Percentiles rank a stretch among this genome's conserved stretches.
These are phyloP conservation scores for Pedionomus torquatus DNA, from an alignment of 2,113 vertebrate species.

Conservation along the genomic window DNA sequence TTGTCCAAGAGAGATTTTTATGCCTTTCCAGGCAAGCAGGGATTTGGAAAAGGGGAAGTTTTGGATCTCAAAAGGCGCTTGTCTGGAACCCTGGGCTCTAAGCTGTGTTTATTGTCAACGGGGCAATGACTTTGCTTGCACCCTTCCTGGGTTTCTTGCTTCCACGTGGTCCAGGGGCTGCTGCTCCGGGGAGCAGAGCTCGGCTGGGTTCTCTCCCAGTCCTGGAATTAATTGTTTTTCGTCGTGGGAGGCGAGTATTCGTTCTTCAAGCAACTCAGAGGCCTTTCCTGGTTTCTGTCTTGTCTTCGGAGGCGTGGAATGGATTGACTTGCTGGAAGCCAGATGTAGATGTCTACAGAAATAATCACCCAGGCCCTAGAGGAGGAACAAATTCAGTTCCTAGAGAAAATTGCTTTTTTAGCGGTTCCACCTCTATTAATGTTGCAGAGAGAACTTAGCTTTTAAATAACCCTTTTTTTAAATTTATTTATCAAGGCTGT, in stretches of 20 bases:
- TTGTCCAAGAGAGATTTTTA: rapidly evolving
- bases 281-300: not conserved
- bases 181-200: not conserved
- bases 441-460: not conserved
- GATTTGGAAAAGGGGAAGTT: no score
- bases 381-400: not conserved
- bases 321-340: not conserved
- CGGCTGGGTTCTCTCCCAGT: not conserved
- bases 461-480: not conserved
- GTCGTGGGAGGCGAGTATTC: not conserved
- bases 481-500: no score
- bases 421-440: not conserved
- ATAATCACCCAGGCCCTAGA: not conserved
- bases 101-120: not conserved
- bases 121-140: not conserved
- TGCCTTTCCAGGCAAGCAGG: not conserved
- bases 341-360: not conserved
- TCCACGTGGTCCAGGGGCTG: not conserved
- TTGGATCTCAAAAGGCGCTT: not conserved
- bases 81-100: not conserved
- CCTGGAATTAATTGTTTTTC: not conserved
- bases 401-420: not conserved
- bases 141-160: rapidly evolving
- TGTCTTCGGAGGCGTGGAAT: not conserved
- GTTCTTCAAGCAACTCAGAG: not conserved